These are phyloP conservation scores for Sylvia borin DNA, from an alignment of 2,797 vertebrate species.

Conservation along the genomic window DNA sequence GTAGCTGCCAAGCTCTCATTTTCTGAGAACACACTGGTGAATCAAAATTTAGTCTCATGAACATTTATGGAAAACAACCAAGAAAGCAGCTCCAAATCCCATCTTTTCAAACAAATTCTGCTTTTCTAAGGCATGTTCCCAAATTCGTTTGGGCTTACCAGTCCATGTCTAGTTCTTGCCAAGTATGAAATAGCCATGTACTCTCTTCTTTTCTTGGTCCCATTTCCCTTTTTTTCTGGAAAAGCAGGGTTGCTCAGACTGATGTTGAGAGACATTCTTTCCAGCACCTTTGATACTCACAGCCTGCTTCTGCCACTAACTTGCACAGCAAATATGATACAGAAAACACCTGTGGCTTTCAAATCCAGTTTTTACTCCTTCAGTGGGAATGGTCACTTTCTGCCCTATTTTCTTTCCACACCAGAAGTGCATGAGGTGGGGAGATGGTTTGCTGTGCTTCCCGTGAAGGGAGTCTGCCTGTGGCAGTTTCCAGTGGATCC, in stretches of 20 bases:
- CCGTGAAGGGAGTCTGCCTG: background rate
- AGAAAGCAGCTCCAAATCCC: slow-evolving; percentile 21
- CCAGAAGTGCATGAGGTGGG: background rate
- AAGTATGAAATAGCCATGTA: background rate
- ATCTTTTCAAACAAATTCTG: background rate
- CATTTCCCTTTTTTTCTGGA: background rate
- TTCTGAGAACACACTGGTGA: slow-evolving; percentile 33
- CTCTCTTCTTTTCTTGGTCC: background rate
- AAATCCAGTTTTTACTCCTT: background rate
- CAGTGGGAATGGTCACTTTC: background rate
- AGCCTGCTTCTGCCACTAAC: background rate
- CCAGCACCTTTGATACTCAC: background rate
- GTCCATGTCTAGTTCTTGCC: background rate
- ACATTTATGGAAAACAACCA: slow-evolving; percentile 55
- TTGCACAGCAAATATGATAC: background rate
- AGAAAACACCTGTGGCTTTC: background rate
- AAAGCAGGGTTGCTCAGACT: background rate
- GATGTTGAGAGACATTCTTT: background rate
- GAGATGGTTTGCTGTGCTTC: background rate
- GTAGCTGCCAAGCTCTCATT: slow-evolving; percentile 44
- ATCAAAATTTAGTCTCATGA: slow-evolving; percentile 45
- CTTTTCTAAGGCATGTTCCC: background rate
- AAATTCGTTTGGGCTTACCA: slow-evolving; percentile 10
- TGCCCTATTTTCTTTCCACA: background rate
- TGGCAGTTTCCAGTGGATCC: background rate